Conservation (phyloP, 2,888 invertebrate genomes). For the Elysia crispata region DNA sequence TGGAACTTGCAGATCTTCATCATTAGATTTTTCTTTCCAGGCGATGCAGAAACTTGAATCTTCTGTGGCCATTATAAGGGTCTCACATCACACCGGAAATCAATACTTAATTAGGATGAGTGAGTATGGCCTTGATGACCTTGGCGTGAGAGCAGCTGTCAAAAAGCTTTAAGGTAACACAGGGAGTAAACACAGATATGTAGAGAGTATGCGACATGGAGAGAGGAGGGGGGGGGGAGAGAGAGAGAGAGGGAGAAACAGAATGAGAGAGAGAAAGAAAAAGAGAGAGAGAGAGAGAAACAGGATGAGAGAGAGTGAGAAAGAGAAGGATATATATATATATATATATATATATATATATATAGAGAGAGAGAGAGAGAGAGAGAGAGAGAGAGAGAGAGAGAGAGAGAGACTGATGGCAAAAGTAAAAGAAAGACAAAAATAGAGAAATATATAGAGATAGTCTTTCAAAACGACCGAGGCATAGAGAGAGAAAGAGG, state of each 20-base stretch:
- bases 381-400: not conserved
- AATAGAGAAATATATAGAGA: too few relatives aligned
- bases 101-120: not conserved
- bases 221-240: not conserved
- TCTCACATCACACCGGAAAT: too few relatives aligned
- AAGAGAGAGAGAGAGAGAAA: not conserved
- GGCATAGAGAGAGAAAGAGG: not conserved
- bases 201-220: not conserved
- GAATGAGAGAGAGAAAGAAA: not conserved
- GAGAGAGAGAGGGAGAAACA: not conserved
- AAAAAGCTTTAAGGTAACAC: too few relatives aligned
- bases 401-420: not conserved
- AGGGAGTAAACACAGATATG: slow-evolving; percentile 6
- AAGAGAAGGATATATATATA: too few relatives aligned
- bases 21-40: too few relatives aligned
- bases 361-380: not conserved
- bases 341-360: too few relatives aligned
- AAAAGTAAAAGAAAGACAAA: not conserved
- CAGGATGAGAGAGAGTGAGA: slow-evolving; percentile 1
- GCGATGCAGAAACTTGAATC: too few relatives aligned
- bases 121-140: not conserved
- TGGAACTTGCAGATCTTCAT: too few relatives aligned
- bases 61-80: too few relatives aligned
- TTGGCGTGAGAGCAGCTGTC: too few relatives aligned
- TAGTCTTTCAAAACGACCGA: not conserved